Evolutionary conservation across 2,797 vertebrate species (phyloP).

Genomic region (Leptoclinus maculatus): DNA sequence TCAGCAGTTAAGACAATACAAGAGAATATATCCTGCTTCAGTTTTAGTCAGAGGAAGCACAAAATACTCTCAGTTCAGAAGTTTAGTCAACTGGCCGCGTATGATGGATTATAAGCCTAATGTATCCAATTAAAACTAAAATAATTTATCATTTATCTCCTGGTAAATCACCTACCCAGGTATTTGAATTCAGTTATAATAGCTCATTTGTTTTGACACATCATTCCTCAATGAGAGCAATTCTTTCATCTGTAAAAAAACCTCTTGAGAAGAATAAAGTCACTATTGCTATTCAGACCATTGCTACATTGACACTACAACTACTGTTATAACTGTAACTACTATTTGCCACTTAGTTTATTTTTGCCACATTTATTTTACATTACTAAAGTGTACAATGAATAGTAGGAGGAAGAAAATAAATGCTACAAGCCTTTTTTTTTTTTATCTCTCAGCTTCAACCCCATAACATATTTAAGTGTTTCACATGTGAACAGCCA

Average conservation of each 20-base stretch:
- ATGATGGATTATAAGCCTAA: conserved; percentile 19
- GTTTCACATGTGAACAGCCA: not conserved
- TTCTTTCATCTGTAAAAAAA: not conserved
- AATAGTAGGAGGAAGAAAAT: not conserved
- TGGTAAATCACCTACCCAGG: not conserved
- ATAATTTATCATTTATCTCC: conserved; percentile 25
- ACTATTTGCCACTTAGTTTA: not conserved
- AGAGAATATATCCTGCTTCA: not conserved
- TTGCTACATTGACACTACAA: not conserved
- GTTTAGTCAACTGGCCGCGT: conserved; percentile 9
- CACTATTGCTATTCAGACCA: not conserved
- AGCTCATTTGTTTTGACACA: conserved; percentile 7
- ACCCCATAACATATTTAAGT: not conserved
- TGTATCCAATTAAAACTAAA: conserved; percentile 8
- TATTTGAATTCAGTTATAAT: conserved; percentile 5
- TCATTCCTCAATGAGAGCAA: conserved; percentile 1
- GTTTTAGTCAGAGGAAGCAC: not conserved
- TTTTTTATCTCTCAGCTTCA: not conserved
- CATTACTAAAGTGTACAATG: not conserved
- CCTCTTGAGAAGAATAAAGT: conserved; percentile 1
- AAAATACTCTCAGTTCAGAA: not conserved
- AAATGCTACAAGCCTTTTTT: not conserved
- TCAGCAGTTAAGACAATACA: not conserved
- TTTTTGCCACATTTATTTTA: not conserved
- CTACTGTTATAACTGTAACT: not conserved